Base-by-base conservation (phyloP, 2,888 invertebrate genomes). In the Neoitamus cyanurus region DNA sequence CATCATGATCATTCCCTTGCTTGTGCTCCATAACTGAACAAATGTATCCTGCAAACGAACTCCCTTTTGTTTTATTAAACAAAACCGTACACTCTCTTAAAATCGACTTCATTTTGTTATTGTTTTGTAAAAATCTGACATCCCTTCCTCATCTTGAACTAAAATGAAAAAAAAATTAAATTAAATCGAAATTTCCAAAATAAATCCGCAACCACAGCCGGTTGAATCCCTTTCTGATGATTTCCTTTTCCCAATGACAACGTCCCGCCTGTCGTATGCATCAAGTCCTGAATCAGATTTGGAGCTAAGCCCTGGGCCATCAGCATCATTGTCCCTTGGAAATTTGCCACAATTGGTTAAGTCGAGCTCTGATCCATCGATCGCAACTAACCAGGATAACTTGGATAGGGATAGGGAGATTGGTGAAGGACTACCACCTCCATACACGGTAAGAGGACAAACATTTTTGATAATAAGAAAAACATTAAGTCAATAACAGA, bases 211-310 rank as follows among this genome's bases (percentile, higher is more conserved):
- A 25, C 84, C 85, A 84, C 93, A 98, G 98, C 97, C 98, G 91
- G 97, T 97, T 91, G 98, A 98, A 92, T 97, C 97, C 91, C 94
- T 98, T 91, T 97, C 98, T 89, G 99, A 99, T 92, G 98, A 99
- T 94, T 98, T 98, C 95, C 95, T 99, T 90, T 99, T 99, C 94
- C 98, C 98, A 90, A 98, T 98, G 98, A 97, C 97, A 88, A 96
- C 97, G 90, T 95, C 97, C 91, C 95, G 98, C 90, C 93, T 98
- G 88, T 98, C 98, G 90, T 98, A 98, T 92, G 98, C 98, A 87
- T 98, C 98, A 90, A 97, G 97, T 90, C 98, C 98, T 87, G 98
- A 98, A 93, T 97, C 97, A 90, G 98, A 98, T 92, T 93, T 97
- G 92, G 98, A 98, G 90, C 94, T 96, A 90, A 96, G 96, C 90